Evolutionary conservation across 2,113 vertebrate species (phyloP).

Genomic region (Neofelis nebulosa): DNA sequence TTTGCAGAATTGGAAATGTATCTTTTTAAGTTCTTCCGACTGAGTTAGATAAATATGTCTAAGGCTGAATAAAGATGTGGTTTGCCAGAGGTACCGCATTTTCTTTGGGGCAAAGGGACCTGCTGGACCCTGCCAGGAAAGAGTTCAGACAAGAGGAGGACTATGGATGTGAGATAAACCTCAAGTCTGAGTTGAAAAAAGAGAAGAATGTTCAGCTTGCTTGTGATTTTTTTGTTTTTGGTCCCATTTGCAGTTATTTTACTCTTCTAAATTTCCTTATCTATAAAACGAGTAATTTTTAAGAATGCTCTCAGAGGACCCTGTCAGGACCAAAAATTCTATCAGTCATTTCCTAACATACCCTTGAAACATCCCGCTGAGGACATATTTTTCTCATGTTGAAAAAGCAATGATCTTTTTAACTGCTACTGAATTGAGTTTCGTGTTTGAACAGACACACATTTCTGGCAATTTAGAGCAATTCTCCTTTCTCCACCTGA

Average conservation of each 20-base stretch:
- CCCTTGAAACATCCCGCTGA: background rate
- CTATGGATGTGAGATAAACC: background rate
- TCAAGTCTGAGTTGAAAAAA: conserved; percentile 19
- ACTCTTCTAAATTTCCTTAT: background rate
- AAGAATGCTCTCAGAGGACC: conserved; percentile 15
- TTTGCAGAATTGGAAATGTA: conserved; percentile 42
- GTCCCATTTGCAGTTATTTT: background rate
- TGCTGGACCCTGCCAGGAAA: background rate
- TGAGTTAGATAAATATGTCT: conserved; percentile 59
- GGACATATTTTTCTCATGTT: background rate
- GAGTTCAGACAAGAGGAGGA: background rate
- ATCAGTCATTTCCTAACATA: background rate
- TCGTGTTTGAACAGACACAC: background rate
- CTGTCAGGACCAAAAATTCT: background rate
- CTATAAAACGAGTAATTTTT: background rate
- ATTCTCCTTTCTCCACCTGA: conserved; percentile 30
- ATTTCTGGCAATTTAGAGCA: background rate
- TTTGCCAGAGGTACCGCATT: conserved; percentile 33
- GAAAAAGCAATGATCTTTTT: background rate
- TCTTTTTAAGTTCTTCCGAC: conserved; percentile 59
- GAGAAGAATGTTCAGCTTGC: background rate
- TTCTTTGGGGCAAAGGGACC: conserved; percentile 19
- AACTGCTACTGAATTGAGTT: background rate
- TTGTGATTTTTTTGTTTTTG: background rate
- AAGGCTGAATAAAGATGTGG: conserved; percentile 37